phyloP scores from a whole-genome alignment of 2,888 invertebrate genomes.

The Amphipyra tragopoginis region DNA sequence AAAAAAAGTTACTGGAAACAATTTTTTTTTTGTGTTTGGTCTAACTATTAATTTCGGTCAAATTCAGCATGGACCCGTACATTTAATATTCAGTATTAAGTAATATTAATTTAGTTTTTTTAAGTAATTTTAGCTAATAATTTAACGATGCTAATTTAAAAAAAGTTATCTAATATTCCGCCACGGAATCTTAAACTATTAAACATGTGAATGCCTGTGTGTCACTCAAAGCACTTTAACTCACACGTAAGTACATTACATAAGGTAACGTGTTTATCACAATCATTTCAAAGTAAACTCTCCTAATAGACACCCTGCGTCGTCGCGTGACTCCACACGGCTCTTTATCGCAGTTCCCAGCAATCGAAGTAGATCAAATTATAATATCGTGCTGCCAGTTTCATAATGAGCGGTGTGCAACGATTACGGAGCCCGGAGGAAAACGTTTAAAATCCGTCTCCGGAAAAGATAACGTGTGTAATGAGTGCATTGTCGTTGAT shows the following conservation, averaged over 20 bases:
- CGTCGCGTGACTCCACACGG: conserved; percentile 66
- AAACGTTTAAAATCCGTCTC: conserved; percentile 38
- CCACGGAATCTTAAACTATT: neutral
- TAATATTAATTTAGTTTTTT: too few relatives aligned
- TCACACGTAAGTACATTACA: conserved; percentile 37
- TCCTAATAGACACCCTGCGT: conserved; percentile 44
- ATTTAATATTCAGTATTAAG: too few relatives aligned
- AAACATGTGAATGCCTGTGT: neutral
- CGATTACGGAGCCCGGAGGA: conserved; percentile 30
- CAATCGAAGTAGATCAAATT: conserved; percentile 64
- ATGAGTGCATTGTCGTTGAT: conserved; percentile 72
- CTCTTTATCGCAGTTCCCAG: conserved; percentile 67
- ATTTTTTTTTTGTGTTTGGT: too few relatives aligned
- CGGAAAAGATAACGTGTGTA: conserved; percentile 28
- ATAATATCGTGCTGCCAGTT: conserved; percentile 59
- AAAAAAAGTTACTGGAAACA: too few relatives aligned
- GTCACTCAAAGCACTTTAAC: conserved; percentile 2
- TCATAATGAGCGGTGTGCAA: conserved; percentile 47
- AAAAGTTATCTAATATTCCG: too few relatives aligned
- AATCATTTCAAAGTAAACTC: conserved; percentile 47
- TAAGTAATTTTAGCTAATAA: too few relatives aligned
- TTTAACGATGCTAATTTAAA: too few relatives aligned
- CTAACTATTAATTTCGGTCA: too few relatives aligned
- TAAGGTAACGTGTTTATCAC: conserved; percentile 49
- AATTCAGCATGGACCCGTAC: too few relatives aligned